Evolutionary conservation across 2,888 invertebrate genomes (phyloP).

Genomic region (Tanaodytes sp.): DNA sequence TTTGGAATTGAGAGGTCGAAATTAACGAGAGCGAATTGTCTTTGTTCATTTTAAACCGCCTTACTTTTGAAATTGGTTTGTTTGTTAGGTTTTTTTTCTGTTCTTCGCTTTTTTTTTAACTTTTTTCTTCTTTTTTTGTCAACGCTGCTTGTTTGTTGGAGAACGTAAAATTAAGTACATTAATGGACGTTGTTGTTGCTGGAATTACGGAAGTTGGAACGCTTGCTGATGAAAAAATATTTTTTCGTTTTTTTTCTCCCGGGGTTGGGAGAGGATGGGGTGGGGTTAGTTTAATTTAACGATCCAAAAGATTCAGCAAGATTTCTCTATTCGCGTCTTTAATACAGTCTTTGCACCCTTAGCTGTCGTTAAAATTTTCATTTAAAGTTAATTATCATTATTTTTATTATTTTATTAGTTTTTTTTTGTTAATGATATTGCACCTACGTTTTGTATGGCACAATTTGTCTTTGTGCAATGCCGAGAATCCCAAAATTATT

Average conservation of each 20-base stretch:
- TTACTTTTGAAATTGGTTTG: too few relatives aligned
- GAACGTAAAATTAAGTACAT: slow-evolving; percentile 44
- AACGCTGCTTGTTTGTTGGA: slow-evolving; percentile 15
- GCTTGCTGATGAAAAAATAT: slow-evolving; percentile 49
- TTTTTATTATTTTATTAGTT: background rate
- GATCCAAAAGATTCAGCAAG: slow-evolving; percentile 49
- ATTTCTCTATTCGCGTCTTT: slow-evolving; percentile 26
- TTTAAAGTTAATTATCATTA: slow-evolving; percentile 47
- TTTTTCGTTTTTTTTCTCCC: too few relatives aligned
- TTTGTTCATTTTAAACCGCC: slow-evolving; percentile 13
- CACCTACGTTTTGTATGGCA: slow-evolving; percentile 51
- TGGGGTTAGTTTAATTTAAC: too few relatives aligned
- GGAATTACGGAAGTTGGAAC: slow-evolving; percentile 31
- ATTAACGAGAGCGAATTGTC: slow-evolving; percentile 28
- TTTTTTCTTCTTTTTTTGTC: slow-evolving; percentile 27
- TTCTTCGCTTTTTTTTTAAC: too few relatives aligned
- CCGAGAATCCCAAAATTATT: slow-evolving; percentile 53
- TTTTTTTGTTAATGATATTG: slow-evolving; percentile 46
- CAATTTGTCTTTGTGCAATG: slow-evolving; percentile 54
- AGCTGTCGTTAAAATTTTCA: slow-evolving; percentile 33
- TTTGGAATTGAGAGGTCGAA: slow-evolving; percentile 42
- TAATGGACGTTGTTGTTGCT: slow-evolving; percentile 30
- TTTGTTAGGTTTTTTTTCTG: too few relatives aligned
- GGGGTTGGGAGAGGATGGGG: too few relatives aligned
- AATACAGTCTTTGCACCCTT: slow-evolving; percentile 46